phyloP scores from a whole-genome alignment of 1,140 invertebrate genomes.

The Saccostrea cuccullata region DNA sequence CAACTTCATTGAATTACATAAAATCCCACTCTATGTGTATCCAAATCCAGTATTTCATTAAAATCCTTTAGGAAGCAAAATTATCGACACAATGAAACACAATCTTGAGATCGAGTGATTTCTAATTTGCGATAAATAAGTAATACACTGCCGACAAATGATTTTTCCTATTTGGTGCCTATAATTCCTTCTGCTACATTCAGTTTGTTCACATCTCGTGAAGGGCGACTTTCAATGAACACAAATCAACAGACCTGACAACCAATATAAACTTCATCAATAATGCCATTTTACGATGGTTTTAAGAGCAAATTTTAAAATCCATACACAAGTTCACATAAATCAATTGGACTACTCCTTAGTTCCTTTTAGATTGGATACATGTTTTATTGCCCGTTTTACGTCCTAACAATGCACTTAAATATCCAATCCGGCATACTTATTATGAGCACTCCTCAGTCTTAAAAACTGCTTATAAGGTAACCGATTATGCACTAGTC shows the following conservation, averaged over 20 bases:
- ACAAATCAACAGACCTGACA: conserved; percentile 14
- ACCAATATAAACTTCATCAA: conserved; percentile 36
- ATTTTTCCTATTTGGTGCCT: background rate
- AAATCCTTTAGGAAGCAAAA: background rate
- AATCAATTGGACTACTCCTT: background rate
- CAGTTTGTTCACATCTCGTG: conserved; percentile 31
- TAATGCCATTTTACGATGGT: conserved; percentile 30
- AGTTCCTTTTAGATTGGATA: background rate
- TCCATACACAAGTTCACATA: conserved; percentile 15
- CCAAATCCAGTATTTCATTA: background rate
- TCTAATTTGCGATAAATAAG: conserved; percentile 16
- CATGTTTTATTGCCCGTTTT: background rate
- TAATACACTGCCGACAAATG: conserved; percentile 13
- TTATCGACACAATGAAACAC: background rate
- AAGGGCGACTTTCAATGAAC: conserved; percentile 28
- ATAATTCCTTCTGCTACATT: conserved; percentile 13
- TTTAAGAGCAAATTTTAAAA: conserved; percentile 13
- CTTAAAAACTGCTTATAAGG: background rate
- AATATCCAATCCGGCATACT: conserved; percentile 9
- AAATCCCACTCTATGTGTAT: background rate
- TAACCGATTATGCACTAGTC: conserved; percentile 23
- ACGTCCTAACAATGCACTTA: background rate
- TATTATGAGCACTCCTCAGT: background rate
- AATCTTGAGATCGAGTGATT: background rate
- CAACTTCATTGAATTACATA: conserved; percentile 26